Evolutionary conservation across 2,113 vertebrate species (phyloP).

Genomic region (Salvelinus fontinalis): DNA sequence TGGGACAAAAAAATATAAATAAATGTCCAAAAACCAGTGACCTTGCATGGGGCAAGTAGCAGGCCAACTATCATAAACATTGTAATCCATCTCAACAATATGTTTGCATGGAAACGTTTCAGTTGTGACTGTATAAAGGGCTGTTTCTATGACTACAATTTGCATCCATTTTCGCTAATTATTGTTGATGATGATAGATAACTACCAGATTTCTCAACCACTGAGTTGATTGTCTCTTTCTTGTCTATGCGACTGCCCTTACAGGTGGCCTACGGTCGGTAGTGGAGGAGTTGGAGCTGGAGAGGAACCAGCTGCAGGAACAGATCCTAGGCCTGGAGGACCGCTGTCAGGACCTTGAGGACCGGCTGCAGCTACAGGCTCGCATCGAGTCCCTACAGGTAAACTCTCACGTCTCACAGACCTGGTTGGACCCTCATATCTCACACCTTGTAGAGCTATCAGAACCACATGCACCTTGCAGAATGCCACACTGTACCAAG

Average conservation of each 20-base stretch:
- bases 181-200: neutral
- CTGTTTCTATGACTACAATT: no score
- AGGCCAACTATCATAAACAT: neutral
- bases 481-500: no score
- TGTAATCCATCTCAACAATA: neutral
- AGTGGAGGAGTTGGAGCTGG: slow-evolving; percentile 88
- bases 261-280: slow-evolving; percentile 81
- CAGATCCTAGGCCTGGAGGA: slow-evolving; percentile 88
- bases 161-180: no score
- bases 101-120: no score
- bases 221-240: no score
- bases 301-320: slow-evolving; percentile 91
- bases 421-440: neutral
- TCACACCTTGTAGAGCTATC: neutral
- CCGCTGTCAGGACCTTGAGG: slow-evolving; percentile 84
- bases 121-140: no score
- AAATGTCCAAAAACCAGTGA: no score
- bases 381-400: slow-evolving; percentile 88
- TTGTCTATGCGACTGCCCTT: no score
- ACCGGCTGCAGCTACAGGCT: slow-evolving; percentile 83
- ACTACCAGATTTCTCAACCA: no score
- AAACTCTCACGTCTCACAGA: slow-evolving; percentile 20
- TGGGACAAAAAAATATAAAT: neutral
- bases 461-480: no score
- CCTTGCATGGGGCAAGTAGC: no score